Conservation (phyloP, 2,797 vertebrate genomes). For the Gymnodraco acuticeps region DNA sequence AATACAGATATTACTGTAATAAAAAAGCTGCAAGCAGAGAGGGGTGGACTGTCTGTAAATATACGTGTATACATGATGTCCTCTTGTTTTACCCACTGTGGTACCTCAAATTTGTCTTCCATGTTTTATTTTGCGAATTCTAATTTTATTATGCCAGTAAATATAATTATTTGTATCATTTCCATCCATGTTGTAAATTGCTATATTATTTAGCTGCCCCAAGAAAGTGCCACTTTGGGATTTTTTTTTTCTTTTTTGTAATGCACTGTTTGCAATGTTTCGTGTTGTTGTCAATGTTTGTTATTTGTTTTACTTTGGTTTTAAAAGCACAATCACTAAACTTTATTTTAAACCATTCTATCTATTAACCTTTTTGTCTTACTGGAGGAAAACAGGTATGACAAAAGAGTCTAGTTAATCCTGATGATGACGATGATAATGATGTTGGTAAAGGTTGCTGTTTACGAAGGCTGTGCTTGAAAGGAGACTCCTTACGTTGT, state of each 20-base stretch:
- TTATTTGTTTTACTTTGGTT: constrained; percentile 95
- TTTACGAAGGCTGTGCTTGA: constrained; percentile 83
- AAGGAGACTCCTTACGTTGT: constrained; percentile 76
- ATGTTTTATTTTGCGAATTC: constrained; percentile 85
- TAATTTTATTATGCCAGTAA: constrained; percentile 87
- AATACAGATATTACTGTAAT: constrained; percentile 86
- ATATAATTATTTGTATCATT: constrained; percentile 87
- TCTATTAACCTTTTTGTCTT: constrained; percentile 99
- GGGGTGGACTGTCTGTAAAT: constrained; percentile 94
- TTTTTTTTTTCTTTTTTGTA: constrained; percentile 88
- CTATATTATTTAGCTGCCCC: constrained; percentile 92
- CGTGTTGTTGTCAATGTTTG: constrained; percentile 85
- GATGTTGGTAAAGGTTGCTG: constrained; percentile 91
- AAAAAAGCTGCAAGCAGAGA: constrained; percentile 87
- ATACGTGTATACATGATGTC: constrained; percentile 87
- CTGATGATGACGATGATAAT: constrained; percentile 92
- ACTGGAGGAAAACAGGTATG: constrained; percentile 90
- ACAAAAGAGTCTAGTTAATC: constrained; percentile 94
- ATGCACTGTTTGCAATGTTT: constrained; percentile 96
- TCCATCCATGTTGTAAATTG: constrained; percentile 95
- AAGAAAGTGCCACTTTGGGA: constrained; percentile 96
- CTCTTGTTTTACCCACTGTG: constrained; percentile 90
- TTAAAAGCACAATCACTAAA: constrained; percentile 99
- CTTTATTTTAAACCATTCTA: constrained; percentile 99
- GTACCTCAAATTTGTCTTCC: constrained; percentile 93